These are phyloP conservation scores for Myripristis jacobus DNA, from an alignment of 2,797 vertebrate species.

Conservation along the genomic window DNA sequence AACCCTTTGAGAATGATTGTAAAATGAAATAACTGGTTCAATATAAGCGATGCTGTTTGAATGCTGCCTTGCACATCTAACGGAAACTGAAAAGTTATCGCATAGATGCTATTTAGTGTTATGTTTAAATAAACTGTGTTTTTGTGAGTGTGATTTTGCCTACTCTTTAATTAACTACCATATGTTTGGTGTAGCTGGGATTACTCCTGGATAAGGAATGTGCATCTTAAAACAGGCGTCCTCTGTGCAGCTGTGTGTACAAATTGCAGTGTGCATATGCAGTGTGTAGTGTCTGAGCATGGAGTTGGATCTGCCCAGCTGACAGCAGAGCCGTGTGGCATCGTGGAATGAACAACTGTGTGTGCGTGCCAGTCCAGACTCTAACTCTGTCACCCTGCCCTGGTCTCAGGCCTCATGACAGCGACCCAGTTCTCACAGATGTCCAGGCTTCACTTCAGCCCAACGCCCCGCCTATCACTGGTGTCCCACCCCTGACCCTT, in stretches of 20 bases:
- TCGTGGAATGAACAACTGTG: constrained; percentile 74
- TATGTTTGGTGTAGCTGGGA: constrained; percentile 20
- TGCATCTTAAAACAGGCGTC: constrained; percentile 17
- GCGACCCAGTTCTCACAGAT: constrained; percentile 72
- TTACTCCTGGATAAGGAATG: constrained; percentile 13
- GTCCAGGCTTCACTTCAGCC: constrained; percentile 49
- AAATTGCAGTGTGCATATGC: constrained; percentile 39
- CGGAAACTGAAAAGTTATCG: background rate
- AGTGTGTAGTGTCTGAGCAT: constrained; percentile 58
- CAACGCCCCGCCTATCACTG: constrained; percentile 46
- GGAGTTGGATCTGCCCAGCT: constrained; percentile 37
- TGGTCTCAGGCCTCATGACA: constrained; percentile 73
- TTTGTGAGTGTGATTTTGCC: constrained; percentile 23
- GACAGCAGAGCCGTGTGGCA: constrained; percentile 52
- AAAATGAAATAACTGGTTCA: background rate
- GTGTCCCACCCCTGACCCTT: constrained; percentile 44
- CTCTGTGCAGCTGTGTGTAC: constrained; percentile 46
- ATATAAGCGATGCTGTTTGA: background rate
- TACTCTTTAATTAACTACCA: constrained; percentile 44
- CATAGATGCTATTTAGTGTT: background rate
- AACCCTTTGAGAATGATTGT: background rate
- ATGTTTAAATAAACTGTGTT: background rate
- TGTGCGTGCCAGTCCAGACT: constrained; percentile 52
- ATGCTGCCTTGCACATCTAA: background rate
- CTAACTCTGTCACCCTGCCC: constrained; percentile 74